Conservation (phyloP, 2,888 invertebrate species). For the Heliconius ismenius region DNA sequence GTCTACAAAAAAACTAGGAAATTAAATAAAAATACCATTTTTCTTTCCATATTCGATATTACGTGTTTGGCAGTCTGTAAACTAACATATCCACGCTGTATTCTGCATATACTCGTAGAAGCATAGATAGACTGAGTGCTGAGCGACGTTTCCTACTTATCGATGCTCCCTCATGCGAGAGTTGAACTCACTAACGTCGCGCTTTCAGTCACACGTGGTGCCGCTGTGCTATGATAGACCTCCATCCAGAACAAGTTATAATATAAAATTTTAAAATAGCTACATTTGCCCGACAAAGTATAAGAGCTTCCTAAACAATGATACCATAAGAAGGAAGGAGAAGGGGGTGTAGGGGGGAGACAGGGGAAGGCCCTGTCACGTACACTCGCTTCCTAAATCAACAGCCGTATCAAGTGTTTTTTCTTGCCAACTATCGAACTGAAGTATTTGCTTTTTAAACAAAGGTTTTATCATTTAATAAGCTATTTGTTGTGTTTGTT, state of each 20-base stretch:
- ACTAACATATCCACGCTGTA: too few species aligned
- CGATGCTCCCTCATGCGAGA: too few species aligned
- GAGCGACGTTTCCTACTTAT: too few species aligned
- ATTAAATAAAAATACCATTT: neutral
- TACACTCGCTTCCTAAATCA: constrained; percentile 22
- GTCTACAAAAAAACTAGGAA: neutral
- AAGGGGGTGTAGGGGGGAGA: neutral
- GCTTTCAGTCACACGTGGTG: neutral
- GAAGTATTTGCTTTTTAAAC: neutral
- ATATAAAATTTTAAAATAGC: neutral
- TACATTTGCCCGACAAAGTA: neutral
- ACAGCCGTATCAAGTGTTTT: constrained; percentile 26
- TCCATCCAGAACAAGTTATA: neutral
- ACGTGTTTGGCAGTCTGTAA: neutral
- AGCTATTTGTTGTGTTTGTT: neutral
- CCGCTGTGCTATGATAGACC: neutral
- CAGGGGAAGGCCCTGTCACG: neutral
- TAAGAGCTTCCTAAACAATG: neutral
- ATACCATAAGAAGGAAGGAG: neutral
- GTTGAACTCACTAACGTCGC: neutral
- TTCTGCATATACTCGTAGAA: too few species aligned
- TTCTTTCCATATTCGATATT: neutral
- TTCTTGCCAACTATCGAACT: constrained; percentile 25
- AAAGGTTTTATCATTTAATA: neutral
- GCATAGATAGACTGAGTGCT: too few species aligned